A percentile compares a stretch with the other conserved stretches of the same genome.
Evolutionary conservation across 2,888 invertebrate genomes (phyloP).

Genomic region (Boloria euphrosyne): DNA sequence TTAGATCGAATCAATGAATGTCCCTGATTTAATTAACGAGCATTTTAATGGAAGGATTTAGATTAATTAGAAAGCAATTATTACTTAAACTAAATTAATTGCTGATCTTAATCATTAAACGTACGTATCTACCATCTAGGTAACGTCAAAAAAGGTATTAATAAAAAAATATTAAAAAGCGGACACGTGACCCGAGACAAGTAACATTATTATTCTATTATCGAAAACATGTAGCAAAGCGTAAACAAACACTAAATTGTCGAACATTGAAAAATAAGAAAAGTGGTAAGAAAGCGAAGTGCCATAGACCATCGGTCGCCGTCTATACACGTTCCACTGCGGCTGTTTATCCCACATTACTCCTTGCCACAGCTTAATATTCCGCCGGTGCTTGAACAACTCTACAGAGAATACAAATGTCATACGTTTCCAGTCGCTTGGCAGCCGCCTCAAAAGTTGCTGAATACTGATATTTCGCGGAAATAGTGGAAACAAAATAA

Average conservation of each 20-base stretch:
- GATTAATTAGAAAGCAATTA: conserved; percentile 3
- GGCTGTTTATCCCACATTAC: conserved; percentile 70
- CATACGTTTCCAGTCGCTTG: conserved; percentile 54
- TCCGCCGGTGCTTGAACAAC: conserved; percentile 61
- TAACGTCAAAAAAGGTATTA: background rate
- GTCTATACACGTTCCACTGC: conserved; percentile 66
- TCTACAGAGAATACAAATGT: conserved; percentile 72
- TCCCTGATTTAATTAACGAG: background rate
- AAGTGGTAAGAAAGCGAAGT: conserved; percentile 23
- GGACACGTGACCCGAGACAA: background rate
- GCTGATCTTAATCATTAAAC: too few relatives aligned
- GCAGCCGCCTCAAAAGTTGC: conserved; percentile 54
- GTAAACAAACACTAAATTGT: conserved; percentile 30
- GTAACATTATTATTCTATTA: conserved; percentile 28
- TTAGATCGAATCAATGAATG: conserved; percentile 10
- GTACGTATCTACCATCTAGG: background rate
- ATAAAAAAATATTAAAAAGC: background rate
- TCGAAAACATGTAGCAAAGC: conserved; percentile 16
- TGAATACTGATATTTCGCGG: conserved; percentile 24
- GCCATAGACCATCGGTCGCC: conserved; percentile 20
- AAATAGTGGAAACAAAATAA: conserved; percentile 25
- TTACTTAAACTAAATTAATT: background rate
- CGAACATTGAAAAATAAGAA: conserved; percentile 25
- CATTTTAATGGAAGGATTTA: background rate
- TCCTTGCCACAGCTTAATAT: conserved; percentile 70